Evolutionary conservation across 35 echinoderm and acorn worm genomes (phyloP), one percentile per base, ranked within the genome.

Genomic region (Heliocidaris erythrogramma): DNA sequence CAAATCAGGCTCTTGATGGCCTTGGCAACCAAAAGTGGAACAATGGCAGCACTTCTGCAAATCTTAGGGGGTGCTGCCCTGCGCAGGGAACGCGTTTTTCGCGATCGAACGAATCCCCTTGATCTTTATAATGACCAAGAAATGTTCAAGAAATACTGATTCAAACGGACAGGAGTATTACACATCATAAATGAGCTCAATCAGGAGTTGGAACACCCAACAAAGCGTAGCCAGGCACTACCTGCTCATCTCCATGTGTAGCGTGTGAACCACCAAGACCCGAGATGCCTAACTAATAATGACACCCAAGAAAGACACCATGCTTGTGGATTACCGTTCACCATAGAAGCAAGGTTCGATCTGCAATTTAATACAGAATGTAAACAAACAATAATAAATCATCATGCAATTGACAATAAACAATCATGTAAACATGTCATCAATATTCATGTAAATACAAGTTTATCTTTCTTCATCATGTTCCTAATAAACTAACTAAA

Each of bases 11-110:
- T 27, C 12, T 30, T 27, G 30, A 89, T 0, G 86, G 12, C 31
- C 86, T 89, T 89, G 86, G 30, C 86, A 89, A 89, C 86, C 86
- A 89, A 89, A 89, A 42, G 35, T 42, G 35, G 35, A 42, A 42
- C 35, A 42, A 89, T 89, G 86, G 86, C 86, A 89, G 86, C 86
- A 89, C 86, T 89, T 30, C 1, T 89, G 86, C 13, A 89, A 13
- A 30, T 89, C 14, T 35, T 89, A 32, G 86, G 13, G 24, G 86
- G 86, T 89, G 86, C 86, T 89, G 96, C 85, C 53, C 48, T 93
- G 30, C n/a, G 96, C 18, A 95, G 96, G 47, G 94, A 97, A 78
- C 30, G 96, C 48, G 42, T 97, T 47, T 97, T 95, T 85, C 24
- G 94, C 24, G 96, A 48, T 32, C 59, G 96, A 49, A 59, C 32